Evolutionary conservation across 2,888 invertebrate species (phyloP), one percentile per base, ranked within the genome.

Genomic region (Catocala fraxini): DNA sequence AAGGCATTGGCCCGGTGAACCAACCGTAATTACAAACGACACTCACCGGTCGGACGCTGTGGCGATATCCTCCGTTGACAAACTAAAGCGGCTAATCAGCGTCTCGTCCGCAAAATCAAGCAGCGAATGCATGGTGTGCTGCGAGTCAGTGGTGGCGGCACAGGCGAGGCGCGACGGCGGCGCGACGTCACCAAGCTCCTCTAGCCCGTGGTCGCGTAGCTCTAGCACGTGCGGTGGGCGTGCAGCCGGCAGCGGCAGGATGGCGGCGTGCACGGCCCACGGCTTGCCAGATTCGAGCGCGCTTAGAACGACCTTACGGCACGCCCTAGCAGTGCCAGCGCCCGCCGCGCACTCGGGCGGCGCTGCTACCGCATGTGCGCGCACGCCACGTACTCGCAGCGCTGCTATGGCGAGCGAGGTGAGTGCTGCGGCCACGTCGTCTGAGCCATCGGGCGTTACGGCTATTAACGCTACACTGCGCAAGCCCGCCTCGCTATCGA

Each of bases 141-240:
- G 35, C 6, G 7, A 6, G 35, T 39, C 35, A 39, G 77, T 59
- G 25, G 78, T 59, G 25, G 56, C 67, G 6, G 75, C 59, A 39
- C 91, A 91, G 43, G 82, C 72, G 58, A 90, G 86, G 59, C 86
- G 86, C 62, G 81, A 59, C 3, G 87, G 81, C 51, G 88, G 85
- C 56, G 82, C 75, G 39, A 84, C 86, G 71, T 88, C 89, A 5
- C 89, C 89, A 10, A 89, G 75, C 68, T 85, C 87, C 68, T 84
- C 86, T 3, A 92, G 81, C 4, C 89, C 89, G 46, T 73, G 77
- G 67, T 89, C 89, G 46, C 88, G 86, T 68, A 90, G 84, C 39
- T 63, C 61, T 10, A 81, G 82, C 56, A 83, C 74, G 59, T 65
- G 77, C 42, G 84, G 87, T 70, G 59, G 84, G 64, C 63, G 63